Evolutionary conservation across 2,888 invertebrate genomes (phyloP), one percentile per base, ranked within the genome.

Genomic region (Campoplex capitator): DNA sequence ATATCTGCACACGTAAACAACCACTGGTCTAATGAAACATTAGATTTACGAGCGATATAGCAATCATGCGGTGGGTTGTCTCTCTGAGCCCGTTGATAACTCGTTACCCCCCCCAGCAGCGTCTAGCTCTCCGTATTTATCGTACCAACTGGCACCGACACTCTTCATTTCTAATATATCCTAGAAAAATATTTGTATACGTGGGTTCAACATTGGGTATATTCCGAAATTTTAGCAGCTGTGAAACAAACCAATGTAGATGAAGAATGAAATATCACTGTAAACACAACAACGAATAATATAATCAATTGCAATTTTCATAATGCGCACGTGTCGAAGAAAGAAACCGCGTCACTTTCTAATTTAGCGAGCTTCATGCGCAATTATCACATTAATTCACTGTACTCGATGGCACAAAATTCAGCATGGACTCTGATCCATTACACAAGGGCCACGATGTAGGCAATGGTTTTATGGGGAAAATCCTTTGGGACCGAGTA

Each of bases 31-130:
- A 89, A 88, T 88, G 88, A 89, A 89, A 84, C 84, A 85, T 87
- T 85, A 85, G 88, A 89, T 89, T 89, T 88, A 89, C 85, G 88
- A 88, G 86, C 87, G 83, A 86, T 83, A 87, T 76, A 65, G 68
- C 54, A 48, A 86, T 56, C 76, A 74, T 62, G 54, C 32, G 65
- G 86, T 71, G 70, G 74, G 76, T 28, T 83, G 80, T 80, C 80
- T 86, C 79, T 76, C 68, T 71, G 65, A 74, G 74, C 51, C 42
- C 73, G 70, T 76, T 83, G 86, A 86, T 86, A 86, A 83, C 86
- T 80, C 78, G 83, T 83, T 83, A 65, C 62, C 71, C 42, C 56
- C 56, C 23, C 23, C 23, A 45, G 70, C 56, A 35, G 13, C 32
- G 18, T 18, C 71, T 32, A 38, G 23, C 74, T 68, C 56, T 68